Base-by-base conservation (phyloP, 2,888 invertebrate species). In the Tiliacea citrago region DNA sequence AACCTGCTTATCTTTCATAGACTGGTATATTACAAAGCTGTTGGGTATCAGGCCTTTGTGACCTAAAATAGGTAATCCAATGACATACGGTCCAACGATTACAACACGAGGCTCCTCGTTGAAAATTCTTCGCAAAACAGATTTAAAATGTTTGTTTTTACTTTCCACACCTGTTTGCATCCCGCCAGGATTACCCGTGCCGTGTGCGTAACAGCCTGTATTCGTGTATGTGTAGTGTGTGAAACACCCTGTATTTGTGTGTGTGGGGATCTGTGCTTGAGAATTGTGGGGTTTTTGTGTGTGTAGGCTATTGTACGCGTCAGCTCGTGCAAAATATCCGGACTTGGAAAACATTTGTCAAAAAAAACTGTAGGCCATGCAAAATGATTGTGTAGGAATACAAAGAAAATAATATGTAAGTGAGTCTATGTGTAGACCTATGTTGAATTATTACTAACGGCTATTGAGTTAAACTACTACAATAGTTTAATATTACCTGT, bases 121-220 rank as follows among this genome's bases (percentile, higher is more conserved):
- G 21, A 61, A 61, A 57, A 35, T 7, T 67, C 12, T 21, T 35
- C 29, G 57, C 24, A 53, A 69, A 77, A 61, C 57, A 61, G 61
- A 53, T 61, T 66, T 61, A 61, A 72, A 77, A 53, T 53, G 47
- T 82, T 74, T 53, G 12, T 35, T 61, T 76, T 77, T 61, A 9
- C 45, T 49, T 58, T 68, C 39, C 60, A 62, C 77, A 82, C 80
- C 77, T 82, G 82, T 73, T 82, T 73, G 68, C 24, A 45, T 73
- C 60, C 57, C 77, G 24, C 45, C 65, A 53, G 73, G 77, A 77
- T 77, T 80, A 66, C 6, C 73, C 61, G 62, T 58, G 9, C 12
- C 21, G 6, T n/a, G 12, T 65, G 13, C 49, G 13, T 21, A 21
- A 42, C 24, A 49, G 4, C 16, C 6, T 39, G 7, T 42, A 7